Evolutionary conservation across 2,888 invertebrate species (phyloP).

Genomic region (Acleris cristana): DNA sequence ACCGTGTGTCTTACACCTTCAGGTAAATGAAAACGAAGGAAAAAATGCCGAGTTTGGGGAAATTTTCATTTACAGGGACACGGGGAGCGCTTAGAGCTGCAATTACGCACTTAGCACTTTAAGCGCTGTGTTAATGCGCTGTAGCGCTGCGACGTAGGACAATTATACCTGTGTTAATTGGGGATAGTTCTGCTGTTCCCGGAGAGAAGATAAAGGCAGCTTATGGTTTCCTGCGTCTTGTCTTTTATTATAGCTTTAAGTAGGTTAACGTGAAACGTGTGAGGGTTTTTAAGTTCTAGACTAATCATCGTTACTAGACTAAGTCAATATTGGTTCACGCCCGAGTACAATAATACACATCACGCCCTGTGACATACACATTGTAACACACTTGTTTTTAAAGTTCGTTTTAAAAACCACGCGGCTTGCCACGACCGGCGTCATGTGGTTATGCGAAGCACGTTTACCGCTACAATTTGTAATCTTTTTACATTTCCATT

Average conservation of each 20-base stretch:
- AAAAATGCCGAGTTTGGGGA: not conserved
- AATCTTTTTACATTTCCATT: no score
- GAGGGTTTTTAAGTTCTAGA: no score
- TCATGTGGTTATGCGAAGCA: no score
- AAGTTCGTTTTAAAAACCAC: no score
- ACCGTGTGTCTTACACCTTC: constrained; percentile 16
- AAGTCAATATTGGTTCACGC: no score
- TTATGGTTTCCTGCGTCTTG: not conserved
- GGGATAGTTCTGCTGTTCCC: not conserved
- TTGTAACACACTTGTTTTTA: no score
- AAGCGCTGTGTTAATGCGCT: not conserved
- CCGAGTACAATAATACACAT: no score
- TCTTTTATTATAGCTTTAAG: not conserved
- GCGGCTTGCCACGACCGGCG: no score
- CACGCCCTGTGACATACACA: no score
- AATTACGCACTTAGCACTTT: not conserved
- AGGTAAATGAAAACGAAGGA: constrained; percentile 18
- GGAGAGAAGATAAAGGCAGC: not conserved
- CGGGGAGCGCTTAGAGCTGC: not conserved
- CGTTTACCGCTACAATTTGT: no score
- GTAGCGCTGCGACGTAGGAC: not conserved
- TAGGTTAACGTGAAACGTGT: no score
- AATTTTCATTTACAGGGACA: constrained; percentile 4
- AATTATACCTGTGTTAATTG: constrained; percentile 2
- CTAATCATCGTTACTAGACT: no score